Conservation (phyloP, 2,888 invertebrate genomes). For the Cryptus viduatorius region DNA sequence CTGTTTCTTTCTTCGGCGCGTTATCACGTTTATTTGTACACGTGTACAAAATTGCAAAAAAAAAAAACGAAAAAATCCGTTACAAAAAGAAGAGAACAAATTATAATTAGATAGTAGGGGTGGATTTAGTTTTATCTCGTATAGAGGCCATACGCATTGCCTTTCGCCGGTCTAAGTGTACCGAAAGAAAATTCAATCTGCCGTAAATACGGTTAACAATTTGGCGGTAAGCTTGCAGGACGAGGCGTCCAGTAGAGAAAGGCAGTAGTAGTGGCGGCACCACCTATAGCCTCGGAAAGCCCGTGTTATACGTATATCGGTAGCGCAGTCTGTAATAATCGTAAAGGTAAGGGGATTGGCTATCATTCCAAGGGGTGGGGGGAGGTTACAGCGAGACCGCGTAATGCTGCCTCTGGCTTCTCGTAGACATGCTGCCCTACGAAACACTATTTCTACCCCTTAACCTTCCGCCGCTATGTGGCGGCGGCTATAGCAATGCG, state of each 20-base stretch:
- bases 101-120: background rate
- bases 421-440: constrained; percentile 28
- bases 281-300: constrained; percentile 56
- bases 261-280: constrained; percentile 19
- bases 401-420: constrained; percentile 48
- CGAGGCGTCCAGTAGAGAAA: constrained; percentile 19
- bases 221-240: constrained; percentile 72
- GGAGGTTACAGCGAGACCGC: constrained; percentile 46
- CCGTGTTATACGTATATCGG: constrained; percentile 29
- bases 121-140: constrained; percentile 21
- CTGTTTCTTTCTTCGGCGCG: no score
- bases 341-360: constrained; percentile 81
- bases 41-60: no score
- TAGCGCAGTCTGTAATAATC: constrained; percentile 76
- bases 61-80: no score
- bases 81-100: background rate
- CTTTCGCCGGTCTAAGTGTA: background rate
- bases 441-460: constrained; percentile 14
- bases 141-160: constrained; percentile 28
- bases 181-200: constrained; percentile 77
- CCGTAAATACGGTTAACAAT: constrained; percentile 80
- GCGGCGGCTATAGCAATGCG: constrained; percentile 31
- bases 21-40: no score
- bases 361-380: constrained; percentile 73
- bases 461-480: constrained; percentile 33